These are phyloP conservation scores for Charanyca ferruginea DNA, from an alignment of 2,888 invertebrate species.

Conservation along the genomic window DNA sequence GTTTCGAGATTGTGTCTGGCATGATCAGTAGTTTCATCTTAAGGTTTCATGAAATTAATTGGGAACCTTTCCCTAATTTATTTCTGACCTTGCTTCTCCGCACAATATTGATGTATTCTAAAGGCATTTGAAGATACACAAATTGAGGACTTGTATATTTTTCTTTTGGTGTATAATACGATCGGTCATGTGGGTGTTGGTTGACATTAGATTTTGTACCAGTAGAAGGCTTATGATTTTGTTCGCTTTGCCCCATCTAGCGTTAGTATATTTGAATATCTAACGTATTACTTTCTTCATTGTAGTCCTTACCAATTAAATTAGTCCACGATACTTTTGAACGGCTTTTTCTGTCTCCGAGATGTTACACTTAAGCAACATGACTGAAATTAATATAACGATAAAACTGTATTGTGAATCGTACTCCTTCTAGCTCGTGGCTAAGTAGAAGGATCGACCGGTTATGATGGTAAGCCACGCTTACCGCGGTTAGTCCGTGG, in stretches of 20 bases:
- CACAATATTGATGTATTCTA: not conserved
- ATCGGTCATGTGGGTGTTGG: not conserved
- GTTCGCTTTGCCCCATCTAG: not conserved
- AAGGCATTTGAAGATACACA: not conserved
- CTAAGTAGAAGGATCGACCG: too few relatives aligned
- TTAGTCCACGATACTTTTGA: too few relatives aligned
- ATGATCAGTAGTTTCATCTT: conserved; percentile 8
- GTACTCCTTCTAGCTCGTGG: too few relatives aligned
- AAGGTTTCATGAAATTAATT: conserved; percentile 22
- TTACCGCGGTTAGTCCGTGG: too few relatives aligned
- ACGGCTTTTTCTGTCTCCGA: too few relatives aligned
- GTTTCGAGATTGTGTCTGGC: not conserved
- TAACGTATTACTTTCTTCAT: too few relatives aligned
- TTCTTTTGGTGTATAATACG: not conserved
- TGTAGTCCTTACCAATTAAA: too few relatives aligned
- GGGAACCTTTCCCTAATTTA: not conserved
- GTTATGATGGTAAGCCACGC: too few relatives aligned
- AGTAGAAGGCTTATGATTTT: not conserved
- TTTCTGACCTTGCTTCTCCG: not conserved
- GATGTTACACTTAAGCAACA: too few relatives aligned
- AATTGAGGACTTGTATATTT: not conserved
- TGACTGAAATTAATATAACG: too few relatives aligned
- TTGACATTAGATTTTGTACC: not conserved
- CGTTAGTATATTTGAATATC: too few relatives aligned
- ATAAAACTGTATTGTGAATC: too few relatives aligned